These are phyloP conservation scores for Haliaeetus leucogaster DNA, from an alignment of 2,113 vertebrate genomes.

Conservation along the genomic window DNA sequence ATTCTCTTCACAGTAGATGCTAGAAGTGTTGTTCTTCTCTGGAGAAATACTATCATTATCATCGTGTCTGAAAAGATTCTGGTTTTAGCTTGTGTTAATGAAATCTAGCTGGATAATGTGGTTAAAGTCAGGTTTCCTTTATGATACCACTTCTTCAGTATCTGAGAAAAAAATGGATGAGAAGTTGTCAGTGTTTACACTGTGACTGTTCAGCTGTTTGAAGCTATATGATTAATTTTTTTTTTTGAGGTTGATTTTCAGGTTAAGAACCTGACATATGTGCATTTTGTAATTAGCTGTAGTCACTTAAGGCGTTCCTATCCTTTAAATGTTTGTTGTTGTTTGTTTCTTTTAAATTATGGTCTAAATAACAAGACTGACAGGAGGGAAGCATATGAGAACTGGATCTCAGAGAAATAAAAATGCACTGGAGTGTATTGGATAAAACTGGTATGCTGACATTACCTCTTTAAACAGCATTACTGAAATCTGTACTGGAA, in stretches of 20 bases:
- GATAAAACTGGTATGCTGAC: neutral
- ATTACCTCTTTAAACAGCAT: neutral
- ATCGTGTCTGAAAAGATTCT: neutral
- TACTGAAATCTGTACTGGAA: neutral
- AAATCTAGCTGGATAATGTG: neutral
- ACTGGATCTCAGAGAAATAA: neutral
- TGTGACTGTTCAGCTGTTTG: neutral
- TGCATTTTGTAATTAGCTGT: neutral
- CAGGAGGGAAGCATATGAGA: neutral
- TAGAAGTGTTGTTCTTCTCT: neutral
- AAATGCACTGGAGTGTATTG: neutral
- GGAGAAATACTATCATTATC: neutral
- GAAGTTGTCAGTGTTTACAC: neutral
- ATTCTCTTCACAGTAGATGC: neutral
- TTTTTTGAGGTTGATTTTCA: neutral
- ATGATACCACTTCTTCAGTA: neutral
- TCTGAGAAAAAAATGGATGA: neutral
- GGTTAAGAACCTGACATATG: neutral
- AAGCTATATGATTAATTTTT: neutral
- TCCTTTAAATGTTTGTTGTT: neutral
- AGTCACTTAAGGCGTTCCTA: neutral
- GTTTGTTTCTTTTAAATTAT: neutral
- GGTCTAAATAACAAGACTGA: neutral
- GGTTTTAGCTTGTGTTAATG: neutral
- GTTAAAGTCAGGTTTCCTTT: neutral